A percentile compares a stretch with the other conserved stretches of the same genome.
phyloP scores from a whole-genome alignment of 2,888 invertebrate species.

The Tetranychus truncatus region DNA sequence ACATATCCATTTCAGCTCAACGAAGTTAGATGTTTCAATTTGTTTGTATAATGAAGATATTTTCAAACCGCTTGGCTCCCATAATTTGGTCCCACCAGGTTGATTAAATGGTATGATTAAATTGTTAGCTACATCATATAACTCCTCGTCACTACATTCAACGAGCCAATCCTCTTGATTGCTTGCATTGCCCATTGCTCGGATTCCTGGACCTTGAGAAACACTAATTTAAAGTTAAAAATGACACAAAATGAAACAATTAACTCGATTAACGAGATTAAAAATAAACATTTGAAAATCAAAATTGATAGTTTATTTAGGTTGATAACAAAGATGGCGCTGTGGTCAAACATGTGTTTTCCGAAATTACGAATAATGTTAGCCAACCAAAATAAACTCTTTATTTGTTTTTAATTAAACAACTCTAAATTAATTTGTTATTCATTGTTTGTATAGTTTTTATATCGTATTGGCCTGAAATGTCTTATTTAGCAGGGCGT shows the following conservation, averaged over 20 bases:
- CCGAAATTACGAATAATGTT: too few relatives aligned
- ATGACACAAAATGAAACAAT: not conserved
- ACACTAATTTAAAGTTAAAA: not conserved
- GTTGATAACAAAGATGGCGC: too few relatives aligned
- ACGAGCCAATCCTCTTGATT: slow-evolving; percentile 7
- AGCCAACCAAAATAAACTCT: not conserved
- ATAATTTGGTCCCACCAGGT: slow-evolving; percentile 16
- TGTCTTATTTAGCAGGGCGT: too few relatives aligned
- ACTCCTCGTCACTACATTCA: slow-evolving; percentile 21
- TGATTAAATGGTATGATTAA: not conserved
- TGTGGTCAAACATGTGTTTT: too few relatives aligned
- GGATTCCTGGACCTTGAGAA: not conserved
- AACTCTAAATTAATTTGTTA: not conserved
- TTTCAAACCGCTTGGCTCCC: slow-evolving; percentile 27
- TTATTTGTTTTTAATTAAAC: not conserved
- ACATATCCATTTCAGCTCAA: slow-evolving; percentile 28
- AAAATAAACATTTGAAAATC: too few relatives aligned
- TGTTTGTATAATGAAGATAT: slow-evolving; percentile 25
- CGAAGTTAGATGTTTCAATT: slow-evolving; percentile 25
- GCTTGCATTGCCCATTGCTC: not conserved
- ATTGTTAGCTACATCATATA: slow-evolving; percentile 14
- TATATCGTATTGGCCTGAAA: too few relatives aligned
- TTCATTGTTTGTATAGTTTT: not conserved
- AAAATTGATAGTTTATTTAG: too few relatives aligned
- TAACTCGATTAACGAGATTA: not conserved